phyloP scores from a whole-genome alignment of 2,888 invertebrate species.

The Ochlodes sylvanus region DNA sequence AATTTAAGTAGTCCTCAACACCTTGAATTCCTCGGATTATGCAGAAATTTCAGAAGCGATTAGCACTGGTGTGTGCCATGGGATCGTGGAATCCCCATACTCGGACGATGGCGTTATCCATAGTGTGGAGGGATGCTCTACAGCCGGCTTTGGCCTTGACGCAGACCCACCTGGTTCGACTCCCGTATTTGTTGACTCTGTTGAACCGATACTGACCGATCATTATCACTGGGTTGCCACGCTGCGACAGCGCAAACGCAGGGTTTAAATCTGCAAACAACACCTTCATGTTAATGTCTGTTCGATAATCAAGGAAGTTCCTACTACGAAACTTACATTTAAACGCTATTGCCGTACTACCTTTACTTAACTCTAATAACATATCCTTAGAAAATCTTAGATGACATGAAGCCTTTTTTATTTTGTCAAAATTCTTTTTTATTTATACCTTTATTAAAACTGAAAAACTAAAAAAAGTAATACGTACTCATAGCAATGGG shows the following conservation, averaged over 20 bases:
- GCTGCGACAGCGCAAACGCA: conserved; percentile 76
- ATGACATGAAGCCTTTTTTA: too few species aligned
- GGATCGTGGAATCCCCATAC: conserved; percentile 81
- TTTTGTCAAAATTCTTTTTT: too few species aligned
- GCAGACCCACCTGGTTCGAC: conserved; percentile 77
- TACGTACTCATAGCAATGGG: too few species aligned
- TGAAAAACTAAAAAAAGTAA: too few species aligned
- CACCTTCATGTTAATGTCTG: conserved; percentile 48
- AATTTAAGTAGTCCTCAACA: conserved; percentile 19
- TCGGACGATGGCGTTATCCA: conserved; percentile 78
- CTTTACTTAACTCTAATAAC: too few species aligned
- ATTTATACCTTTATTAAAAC: too few species aligned
- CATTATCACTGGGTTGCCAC: conserved; percentile 80
- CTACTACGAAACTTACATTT: too few species aligned
- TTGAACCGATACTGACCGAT: conserved; percentile 80
- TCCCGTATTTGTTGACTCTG: conserved; percentile 77
- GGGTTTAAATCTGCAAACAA: conserved; percentile 75
- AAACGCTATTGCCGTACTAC: not conserved
- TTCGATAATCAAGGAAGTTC: not conserved
- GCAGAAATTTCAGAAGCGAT: conserved; percentile 60
- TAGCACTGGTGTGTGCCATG: conserved; percentile 74
- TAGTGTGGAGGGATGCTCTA: conserved; percentile 75
- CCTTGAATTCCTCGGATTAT: not conserved
- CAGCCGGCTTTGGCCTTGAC: conserved; percentile 80
- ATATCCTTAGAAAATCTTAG: too few species aligned